Percentiles rank a stretch among this genome's conserved stretches.
phyloP scores from a whole-genome alignment of 2,113 vertebrate genomes.

The Microtus oregoni region DNA sequence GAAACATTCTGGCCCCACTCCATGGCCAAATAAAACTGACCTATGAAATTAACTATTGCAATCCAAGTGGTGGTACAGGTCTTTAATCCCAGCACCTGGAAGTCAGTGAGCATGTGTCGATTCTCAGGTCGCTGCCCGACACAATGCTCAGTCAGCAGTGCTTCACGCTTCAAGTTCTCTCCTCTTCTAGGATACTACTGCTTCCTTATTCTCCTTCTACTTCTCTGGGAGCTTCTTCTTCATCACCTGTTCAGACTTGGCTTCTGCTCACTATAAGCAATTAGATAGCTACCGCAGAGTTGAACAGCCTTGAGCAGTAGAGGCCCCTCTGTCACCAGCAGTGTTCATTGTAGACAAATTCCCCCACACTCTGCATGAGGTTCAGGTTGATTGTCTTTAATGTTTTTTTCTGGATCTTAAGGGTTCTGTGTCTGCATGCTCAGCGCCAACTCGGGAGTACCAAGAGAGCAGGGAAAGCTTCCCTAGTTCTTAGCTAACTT shows the following conservation, averaged over 20 bases:
- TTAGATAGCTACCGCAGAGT: neutral
- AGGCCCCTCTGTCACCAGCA: neutral
- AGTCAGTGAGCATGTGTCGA: neutral
- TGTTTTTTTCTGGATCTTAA: neutral
- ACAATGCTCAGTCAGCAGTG: neutral
- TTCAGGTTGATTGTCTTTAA: neutral
- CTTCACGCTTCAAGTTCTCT: constrained; percentile 12
- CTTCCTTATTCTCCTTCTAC: neutral
- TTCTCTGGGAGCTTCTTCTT: constrained; percentile 1
- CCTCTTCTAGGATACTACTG: neutral
- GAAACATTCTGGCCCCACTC: neutral
- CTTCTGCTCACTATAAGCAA: neutral
- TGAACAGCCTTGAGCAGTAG: neutral
- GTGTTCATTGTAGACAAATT: neutral
- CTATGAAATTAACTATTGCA: neutral
- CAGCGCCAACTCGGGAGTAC: neutral
- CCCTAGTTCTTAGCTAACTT: constrained; percentile 15
- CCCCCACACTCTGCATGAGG: neutral
- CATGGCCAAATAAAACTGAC: neutral
- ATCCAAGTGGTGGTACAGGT: neutral
- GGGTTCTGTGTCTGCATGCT: neutral
- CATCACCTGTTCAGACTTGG: neutral
- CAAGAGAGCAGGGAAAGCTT: neutral
- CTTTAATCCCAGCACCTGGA: neutral
- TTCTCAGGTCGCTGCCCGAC: neutral